A percentile compares a stretch with the other conserved stretches of the same genome.
These are phyloP conservation scores for Sinhomidia bicolor DNA, from an alignment of 2,888 invertebrate species.

Conservation along the genomic window DNA sequence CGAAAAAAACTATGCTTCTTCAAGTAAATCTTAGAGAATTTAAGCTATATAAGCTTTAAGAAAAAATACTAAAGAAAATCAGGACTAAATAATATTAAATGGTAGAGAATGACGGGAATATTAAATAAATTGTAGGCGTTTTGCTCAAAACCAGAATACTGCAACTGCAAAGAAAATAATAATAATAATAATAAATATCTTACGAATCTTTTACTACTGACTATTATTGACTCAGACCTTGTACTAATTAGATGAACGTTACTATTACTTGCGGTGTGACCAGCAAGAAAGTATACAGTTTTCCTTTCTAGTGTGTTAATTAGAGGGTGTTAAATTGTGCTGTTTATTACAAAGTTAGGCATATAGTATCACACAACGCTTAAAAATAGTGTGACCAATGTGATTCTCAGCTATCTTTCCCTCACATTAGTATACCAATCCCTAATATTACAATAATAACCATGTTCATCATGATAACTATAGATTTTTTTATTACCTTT, in stretches of 20 bases:
- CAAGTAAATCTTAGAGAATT: too few relatives aligned
- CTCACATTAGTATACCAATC: conserved; percentile 31
- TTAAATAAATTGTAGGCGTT: conserved; percentile 35
- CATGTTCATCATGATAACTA: neutral
- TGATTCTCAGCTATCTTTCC: conserved; percentile 46
- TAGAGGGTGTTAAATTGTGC: neutral
- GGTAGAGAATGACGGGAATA: neutral
- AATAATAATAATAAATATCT: neutral
- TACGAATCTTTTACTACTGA: neutral
- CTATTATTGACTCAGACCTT: neutral
- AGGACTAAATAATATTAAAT: conserved; percentile 2
- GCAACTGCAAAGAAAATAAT: conserved; percentile 23
- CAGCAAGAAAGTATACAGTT: neutral
- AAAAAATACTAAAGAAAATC: neutral
- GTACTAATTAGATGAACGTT: too few relatives aligned
- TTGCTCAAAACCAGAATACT: conserved; percentile 50
- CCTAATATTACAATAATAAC: neutral
- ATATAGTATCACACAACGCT: conserved; percentile 64
- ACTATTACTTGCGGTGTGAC: too few relatives aligned
- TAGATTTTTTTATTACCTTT: conserved; percentile 8
- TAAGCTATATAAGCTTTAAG: neutral
- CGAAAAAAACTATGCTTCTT: conserved; percentile 7
- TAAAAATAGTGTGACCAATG: conserved; percentile 64
- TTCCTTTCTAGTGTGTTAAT: neutral
- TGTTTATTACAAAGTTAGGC: conserved; percentile 7